These are phyloP conservation scores for Garra rufa DNA, from an alignment of 2,113 vertebrate genomes.

Conservation along the genomic window DNA sequence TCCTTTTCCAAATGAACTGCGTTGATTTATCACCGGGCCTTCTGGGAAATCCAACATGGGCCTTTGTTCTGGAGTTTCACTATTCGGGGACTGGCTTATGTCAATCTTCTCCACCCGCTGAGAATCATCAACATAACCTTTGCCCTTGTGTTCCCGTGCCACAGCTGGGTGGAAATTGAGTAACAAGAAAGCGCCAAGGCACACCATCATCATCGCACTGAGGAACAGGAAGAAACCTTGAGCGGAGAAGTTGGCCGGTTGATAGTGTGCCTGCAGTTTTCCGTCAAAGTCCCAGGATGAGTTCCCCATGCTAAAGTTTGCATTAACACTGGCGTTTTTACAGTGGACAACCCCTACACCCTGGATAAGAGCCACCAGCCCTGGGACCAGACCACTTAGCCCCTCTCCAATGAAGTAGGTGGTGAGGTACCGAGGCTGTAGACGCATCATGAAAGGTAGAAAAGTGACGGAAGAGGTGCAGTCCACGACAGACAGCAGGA, in stretches of 20 bases:
- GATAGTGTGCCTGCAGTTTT: constrained; percentile 70
- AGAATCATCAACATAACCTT: constrained; percentile 63
- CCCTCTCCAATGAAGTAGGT: constrained; percentile 84
- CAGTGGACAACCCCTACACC: constrained; percentile 79
- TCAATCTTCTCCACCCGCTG: constrained; percentile 62
- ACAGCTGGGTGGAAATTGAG: constrained; percentile 79
- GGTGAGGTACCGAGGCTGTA: constrained; percentile 78
- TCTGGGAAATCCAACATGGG: constrained; percentile 72
- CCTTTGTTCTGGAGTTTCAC: constrained; percentile 70
- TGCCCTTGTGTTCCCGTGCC: constrained; percentile 64
- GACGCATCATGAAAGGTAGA: constrained; percentile 84
- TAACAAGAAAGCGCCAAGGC: constrained; percentile 75
- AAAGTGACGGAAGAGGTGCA: constrained; percentile 88
- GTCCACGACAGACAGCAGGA: constrained; percentile 84
- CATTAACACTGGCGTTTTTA: constrained; percentile 66
- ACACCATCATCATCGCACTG: constrained; percentile 78
- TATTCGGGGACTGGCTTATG: constrained; percentile 62
- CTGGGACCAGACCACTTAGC: constrained; percentile 83
- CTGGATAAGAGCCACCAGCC: constrained; percentile 79
- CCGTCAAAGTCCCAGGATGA: constrained; percentile 15
- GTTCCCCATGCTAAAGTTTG: constrained; percentile 55
- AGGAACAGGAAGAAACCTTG: constrained; percentile 82
- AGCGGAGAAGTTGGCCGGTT: constrained; percentile 78
- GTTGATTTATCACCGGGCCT: constrained; percentile 39
- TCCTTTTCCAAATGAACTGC: constrained; percentile 68